Conservation (phyloP, 2,113 vertebrate genomes). For the Tinamus guttatus region DNA sequence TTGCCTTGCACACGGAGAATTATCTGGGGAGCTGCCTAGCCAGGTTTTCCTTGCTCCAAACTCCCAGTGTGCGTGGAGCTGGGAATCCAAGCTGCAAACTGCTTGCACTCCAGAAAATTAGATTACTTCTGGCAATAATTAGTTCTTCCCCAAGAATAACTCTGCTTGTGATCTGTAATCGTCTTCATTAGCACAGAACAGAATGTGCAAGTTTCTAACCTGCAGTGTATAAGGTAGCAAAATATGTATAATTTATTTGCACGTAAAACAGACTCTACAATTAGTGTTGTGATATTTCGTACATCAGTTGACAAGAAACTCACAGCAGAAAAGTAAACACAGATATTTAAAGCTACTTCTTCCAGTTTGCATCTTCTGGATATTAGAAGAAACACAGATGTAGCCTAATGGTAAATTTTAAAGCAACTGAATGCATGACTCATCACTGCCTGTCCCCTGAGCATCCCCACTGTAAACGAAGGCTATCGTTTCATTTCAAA, state of each 20-base stretch:
- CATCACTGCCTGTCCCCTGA: conserved; percentile 56
- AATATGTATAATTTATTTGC: conserved; percentile 27
- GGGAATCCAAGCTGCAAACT: neutral
- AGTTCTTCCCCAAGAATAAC: neutral
- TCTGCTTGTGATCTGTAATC: neutral
- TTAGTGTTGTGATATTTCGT: neutral
- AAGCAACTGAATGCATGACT: conserved; percentile 61
- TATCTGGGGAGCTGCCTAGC: neutral
- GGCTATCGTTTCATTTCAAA: conserved; percentile 33
- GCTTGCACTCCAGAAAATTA: neutral
- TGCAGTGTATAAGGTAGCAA: neutral
- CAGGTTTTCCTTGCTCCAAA: neutral
- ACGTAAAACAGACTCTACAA: neutral
- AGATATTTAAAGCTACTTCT: conserved; percentile 20
- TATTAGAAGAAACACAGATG: conserved; percentile 51
- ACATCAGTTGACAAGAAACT: neutral
- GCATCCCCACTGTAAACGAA: neutral
- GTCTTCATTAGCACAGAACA: neutral
- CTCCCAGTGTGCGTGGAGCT: neutral
- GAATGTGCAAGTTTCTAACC: neutral
- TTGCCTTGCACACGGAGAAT: neutral
- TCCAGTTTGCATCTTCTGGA: conserved; percentile 28
- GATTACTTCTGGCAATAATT: neutral
- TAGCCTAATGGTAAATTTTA: conserved; percentile 7
- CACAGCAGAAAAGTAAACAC: neutral